A percentile compares a stretch with the other conserved stretches of the same genome.
phyloP scores from a whole-genome alignment of 2,888 invertebrate species.

The Pammene fasciana region DNA sequence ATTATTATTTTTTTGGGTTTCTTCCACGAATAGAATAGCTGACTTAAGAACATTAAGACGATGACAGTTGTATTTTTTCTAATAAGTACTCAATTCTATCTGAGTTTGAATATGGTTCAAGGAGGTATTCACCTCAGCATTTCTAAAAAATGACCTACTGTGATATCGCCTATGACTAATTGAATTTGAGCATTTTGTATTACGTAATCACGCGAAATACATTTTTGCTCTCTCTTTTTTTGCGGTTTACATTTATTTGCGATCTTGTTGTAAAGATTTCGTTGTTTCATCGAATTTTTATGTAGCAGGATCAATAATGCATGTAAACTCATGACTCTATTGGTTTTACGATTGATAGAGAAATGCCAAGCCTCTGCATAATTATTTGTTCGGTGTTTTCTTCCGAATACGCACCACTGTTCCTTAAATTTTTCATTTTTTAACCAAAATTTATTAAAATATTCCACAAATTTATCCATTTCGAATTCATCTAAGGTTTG shows the following conservation, averaged over 20 bases:
- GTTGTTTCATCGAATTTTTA: slow-evolving; percentile 12
- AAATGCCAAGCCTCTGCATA: slow-evolving; percentile 11
- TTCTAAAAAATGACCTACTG: slow-evolving; percentile 7
- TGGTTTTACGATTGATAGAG: slow-evolving; percentile 18
- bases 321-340: slow-evolving; percentile 3
- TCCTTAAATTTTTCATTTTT: slow-evolving; percentile 6
- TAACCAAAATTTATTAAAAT: slow-evolving; percentile 24
- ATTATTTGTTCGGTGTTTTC: slow-evolving; percentile 18
- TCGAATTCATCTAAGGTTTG: slow-evolving; percentile 11
- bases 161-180: slow-evolving; percentile 14
- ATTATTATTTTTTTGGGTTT: not conserved
- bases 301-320: slow-evolving; percentile 3
- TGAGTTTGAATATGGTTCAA: not conserved
- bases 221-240: slow-evolving; percentile 15
- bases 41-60: not conserved
- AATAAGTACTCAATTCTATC: not conserved
- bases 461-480: slow-evolving; percentile 17
- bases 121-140: slow-evolving; percentile 6
- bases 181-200: slow-evolving; percentile 15
- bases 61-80: not conserved
- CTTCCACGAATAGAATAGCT: not conserved
- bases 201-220: slow-evolving; percentile 4
- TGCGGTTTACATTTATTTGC: slow-evolving; percentile 10
- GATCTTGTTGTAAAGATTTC: slow-evolving; percentile 6
- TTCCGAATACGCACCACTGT: slow-evolving; percentile 18